A percentile compares a stretch with the other conserved stretches of the same genome.
These are phyloP conservation scores for Adrianichthys oophorus DNA, from an alignment of 2,797 vertebrate species.

Conservation along the genomic window DNA sequence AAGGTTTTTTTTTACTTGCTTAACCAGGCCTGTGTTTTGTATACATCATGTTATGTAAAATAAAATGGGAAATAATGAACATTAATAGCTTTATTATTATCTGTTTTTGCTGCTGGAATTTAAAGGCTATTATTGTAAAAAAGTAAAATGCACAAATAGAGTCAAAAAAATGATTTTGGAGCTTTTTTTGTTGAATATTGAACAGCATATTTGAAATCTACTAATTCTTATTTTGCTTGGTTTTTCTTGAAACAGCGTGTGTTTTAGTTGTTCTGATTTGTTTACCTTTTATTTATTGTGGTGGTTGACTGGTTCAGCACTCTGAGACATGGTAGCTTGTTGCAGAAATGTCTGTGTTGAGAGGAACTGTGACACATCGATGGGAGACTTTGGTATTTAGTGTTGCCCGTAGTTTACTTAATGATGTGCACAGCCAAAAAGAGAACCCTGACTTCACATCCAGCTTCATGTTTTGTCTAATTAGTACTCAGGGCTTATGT, in stretches of 20 bases:
- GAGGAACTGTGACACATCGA: conserved; percentile 23
- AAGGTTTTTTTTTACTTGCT: background rate
- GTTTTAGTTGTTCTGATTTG: conserved; percentile 13
- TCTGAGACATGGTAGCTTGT: conserved; percentile 28
- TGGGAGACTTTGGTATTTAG: conserved; percentile 61
- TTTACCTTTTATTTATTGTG: conserved; percentile 10
- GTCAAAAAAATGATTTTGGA: background rate
- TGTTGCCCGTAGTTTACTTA: conserved; percentile 35
- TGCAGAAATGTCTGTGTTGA: conserved; percentile 60
- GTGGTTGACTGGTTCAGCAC: conserved; percentile 30
- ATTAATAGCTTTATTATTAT: background rate
- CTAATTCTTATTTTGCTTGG: background rate
- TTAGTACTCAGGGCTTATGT: background rate
- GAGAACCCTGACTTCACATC: conserved; percentile 17
- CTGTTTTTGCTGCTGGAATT: background rate
- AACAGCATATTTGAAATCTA: background rate
- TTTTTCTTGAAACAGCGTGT: conserved; percentile 20
- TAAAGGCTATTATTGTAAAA: too few relatives aligned
- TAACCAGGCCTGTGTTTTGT: background rate
- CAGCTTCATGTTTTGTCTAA: conserved; percentile 9
- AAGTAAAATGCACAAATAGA: background rate
- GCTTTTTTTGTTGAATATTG: too few relatives aligned
- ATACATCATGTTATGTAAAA: background rate
- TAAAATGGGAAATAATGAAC: background rate
- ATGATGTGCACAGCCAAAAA: conserved; percentile 30